Evolutionary conservation across 2,888 invertebrate genomes (phyloP).

Genomic region (Ectobius pallidus): DNA sequence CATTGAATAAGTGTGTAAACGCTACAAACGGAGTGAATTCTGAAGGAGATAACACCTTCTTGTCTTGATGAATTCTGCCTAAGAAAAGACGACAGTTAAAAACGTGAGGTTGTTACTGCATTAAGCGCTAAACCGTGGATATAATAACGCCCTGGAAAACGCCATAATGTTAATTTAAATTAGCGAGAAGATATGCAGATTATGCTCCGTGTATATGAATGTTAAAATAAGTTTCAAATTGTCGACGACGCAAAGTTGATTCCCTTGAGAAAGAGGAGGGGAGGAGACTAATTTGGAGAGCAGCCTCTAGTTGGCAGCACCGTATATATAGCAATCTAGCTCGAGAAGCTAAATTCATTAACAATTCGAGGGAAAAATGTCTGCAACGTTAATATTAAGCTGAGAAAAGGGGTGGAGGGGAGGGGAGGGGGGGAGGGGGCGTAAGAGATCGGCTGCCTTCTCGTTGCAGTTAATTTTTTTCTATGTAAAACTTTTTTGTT

Average conservation of each 20-base stretch:
- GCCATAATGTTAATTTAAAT: slow-evolving; percentile 44
- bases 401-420: slow-evolving; percentile 17
- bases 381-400: slow-evolving; percentile 40
- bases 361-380: slow-evolving; percentile 42
- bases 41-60: no score
- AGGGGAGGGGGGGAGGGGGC: slow-evolving; percentile 28
- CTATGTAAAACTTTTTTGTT: slow-evolving; percentile 32
- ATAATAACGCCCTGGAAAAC: slow-evolving; percentile 36
- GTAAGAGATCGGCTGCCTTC: neutral
- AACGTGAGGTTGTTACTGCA: slow-evolving; percentile 32
- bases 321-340: slow-evolving; percentile 41
- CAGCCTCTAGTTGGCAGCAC: slow-evolving; percentile 32
- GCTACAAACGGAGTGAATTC: no score
- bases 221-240: slow-evolving; percentile 63
- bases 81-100: neutral
- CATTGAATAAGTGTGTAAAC: no score
- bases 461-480: slow-evolving; percentile 34
- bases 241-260: slow-evolving; percentile 58
- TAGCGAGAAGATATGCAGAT: slow-evolving; percentile 43
- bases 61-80: no score
- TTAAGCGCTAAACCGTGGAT: slow-evolving; percentile 36
- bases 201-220: slow-evolving; percentile 55
- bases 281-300: slow-evolving; percentile 40
- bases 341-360: slow-evolving; percentile 43
- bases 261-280: slow-evolving; percentile 51